Evolutionary conservation across 2,888 invertebrate genomes (phyloP), one percentile per base, ranked within the genome.

Genomic region (Cinara cedri): DNA sequence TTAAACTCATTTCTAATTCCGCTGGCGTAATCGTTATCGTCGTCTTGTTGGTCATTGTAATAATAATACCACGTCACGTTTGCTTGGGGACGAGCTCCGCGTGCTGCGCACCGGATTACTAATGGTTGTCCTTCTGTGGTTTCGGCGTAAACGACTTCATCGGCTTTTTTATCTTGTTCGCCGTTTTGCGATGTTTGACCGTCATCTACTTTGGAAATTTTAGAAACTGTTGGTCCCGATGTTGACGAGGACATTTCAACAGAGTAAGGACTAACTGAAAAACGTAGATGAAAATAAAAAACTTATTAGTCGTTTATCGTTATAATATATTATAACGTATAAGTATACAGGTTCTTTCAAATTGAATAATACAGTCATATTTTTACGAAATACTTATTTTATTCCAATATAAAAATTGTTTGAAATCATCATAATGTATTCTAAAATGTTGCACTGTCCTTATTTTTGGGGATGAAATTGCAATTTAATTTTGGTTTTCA

Each of bases 11-110:
- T 78, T 68, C 10, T 57, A 16, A 21, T 60, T 3, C 60, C 49
- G 13, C 51, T 51, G 19, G 21, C 49, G 11, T 42, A 46, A 13
- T 78, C 78, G 34, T 70, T 70, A 6, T 62, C 68, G 11, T 70
- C 60, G n/a, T 78, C 26, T 49, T 68, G 26, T 26, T 51, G 34
- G 21, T 78, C 70, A 13, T 78, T 70, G 16, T 78, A 60, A 21
- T 78, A 78, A 70, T 78, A 78, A 46, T 78, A 93, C 96, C 96
- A 96, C 81, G 92, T 90, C 81, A 96, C 89, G 83, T 90, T 90
- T 13, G 95, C 95, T 0, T 93, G 90, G 0, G 96, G 96, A 66
- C 93, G 88, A 0, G 96, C 95, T 0, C 94, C 95, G 54, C 89
- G 89, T 4, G 94, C 93, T 82, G 87, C 87, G 85, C 96, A 96